Evolutionary conservation across 2,888 invertebrate genomes (phyloP).

Genomic region (Aethes cnicana): DNA sequence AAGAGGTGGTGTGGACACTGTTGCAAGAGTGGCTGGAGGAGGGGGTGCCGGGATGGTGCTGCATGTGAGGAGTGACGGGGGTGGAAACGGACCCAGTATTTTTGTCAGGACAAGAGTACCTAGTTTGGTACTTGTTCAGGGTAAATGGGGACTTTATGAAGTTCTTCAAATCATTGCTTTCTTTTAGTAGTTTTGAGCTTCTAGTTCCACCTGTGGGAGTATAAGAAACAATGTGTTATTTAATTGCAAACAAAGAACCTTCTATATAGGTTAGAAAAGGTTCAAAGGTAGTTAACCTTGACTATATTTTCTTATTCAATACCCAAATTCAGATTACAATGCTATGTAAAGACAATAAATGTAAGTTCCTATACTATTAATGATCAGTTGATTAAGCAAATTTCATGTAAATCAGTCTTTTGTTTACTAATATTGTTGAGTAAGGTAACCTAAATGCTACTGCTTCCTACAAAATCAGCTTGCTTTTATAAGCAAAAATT

Average conservation of each 20-base stretch:
- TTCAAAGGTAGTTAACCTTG: background rate
- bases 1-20: slow-evolving; percentile 67
- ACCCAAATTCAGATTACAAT: slow-evolving; percentile 13
- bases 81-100: slow-evolving; percentile 64
- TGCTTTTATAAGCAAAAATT: too few relatives aligned
- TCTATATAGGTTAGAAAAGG: background rate
- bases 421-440: background rate
- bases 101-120: slow-evolving; percentile 60
- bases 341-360: slow-evolving; percentile 22
- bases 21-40: slow-evolving; percentile 72
- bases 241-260: background rate
- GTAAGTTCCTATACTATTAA: too few relatives aligned
- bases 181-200: slow-evolving; percentile 60
- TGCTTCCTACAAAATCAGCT: too few relatives aligned
- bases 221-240: too few relatives aligned
- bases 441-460: background rate
- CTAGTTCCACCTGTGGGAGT: slow-evolving; percentile 57
- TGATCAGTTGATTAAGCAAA: too few relatives aligned
- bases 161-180: slow-evolving; percentile 65
- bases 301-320: background rate
- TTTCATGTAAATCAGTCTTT: background rate
- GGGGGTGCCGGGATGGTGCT: slow-evolving; percentile 68
- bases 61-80: slow-evolving; percentile 68
- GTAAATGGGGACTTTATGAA: slow-evolving; percentile 77
- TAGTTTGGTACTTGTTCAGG: slow-evolving; percentile 70